Conservation (phyloP, 92 coral and sea anemone species). For the Epizoanthus scotinus region DNA sequence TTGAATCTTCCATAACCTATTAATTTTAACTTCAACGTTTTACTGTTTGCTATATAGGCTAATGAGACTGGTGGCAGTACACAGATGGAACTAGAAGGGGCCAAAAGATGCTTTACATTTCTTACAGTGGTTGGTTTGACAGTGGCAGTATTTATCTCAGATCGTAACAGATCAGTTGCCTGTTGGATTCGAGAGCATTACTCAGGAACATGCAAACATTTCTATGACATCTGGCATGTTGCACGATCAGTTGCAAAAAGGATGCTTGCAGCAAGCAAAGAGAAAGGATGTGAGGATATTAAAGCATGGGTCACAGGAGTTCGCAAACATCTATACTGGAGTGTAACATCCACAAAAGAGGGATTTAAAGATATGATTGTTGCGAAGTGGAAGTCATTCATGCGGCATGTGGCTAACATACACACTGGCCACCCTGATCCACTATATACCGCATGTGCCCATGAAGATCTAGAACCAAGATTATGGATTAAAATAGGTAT, state of each 20-base stretch:
- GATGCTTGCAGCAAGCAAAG: conserved; percentile 60
- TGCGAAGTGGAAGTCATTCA: conserved; percentile 74
- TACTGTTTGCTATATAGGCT: too few relatives aligned
- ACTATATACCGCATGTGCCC: conserved; percentile 53
- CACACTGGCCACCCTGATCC: conserved; percentile 64
- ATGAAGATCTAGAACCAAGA: conserved; percentile 58
- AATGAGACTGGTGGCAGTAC: conserved; percentile 68
- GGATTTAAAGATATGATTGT: conserved; percentile 58
- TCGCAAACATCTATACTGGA: conserved; percentile 61
- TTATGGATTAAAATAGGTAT: conserved; percentile 67
- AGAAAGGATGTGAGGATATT: conserved; percentile 52
- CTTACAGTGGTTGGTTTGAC: conserved; percentile 37
- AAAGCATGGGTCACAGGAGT: conserved; percentile 58
- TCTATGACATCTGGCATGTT: conserved; percentile 71
- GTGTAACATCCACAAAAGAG: conserved; percentile 61
- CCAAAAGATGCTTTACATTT: conserved; percentile 49
- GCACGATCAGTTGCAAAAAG: conserved; percentile 59
- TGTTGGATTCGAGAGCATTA: conserved; percentile 41
- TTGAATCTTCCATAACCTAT: too few relatives aligned
- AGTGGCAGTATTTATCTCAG: conserved; percentile 54
- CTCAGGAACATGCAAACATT: conserved; percentile 43
- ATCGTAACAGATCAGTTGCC: conserved; percentile 59
- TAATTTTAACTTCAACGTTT: too few relatives aligned
- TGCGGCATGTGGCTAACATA: conserved; percentile 65
- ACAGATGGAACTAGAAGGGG: conserved; percentile 72